phyloP scores from a whole-genome alignment of 2,888 invertebrate genomes.

The Platypus cylindrus region DNA sequence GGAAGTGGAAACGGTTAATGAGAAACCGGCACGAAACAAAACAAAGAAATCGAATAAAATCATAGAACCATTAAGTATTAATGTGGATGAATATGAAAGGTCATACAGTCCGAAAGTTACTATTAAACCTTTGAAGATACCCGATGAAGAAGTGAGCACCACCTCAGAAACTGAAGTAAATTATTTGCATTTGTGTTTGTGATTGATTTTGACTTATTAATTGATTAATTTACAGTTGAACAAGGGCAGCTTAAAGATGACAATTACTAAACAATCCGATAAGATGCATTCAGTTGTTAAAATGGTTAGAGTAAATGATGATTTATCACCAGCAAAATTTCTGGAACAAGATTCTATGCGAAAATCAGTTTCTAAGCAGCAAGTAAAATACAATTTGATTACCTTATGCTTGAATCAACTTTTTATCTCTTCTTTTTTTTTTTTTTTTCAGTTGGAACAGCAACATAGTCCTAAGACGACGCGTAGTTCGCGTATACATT shows the following conservation, averaged over 20 bases:
- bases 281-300: conserved; percentile 33
- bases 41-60: conserved; percentile 6
- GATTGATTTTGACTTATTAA: neutral
- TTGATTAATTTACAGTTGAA: conserved; percentile 5
- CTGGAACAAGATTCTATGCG: neutral
- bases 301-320: conserved; percentile 28
- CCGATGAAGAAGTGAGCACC: conserved; percentile 23
- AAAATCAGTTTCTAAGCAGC: neutral
- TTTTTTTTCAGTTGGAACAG: conserved; percentile 16
- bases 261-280: conserved; percentile 33
- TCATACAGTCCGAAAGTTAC: conserved; percentile 33
- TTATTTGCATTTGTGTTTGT: neutral
- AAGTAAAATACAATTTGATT: neutral
- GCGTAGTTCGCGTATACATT: conserved; percentile 23
- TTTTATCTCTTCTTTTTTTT: neutral
- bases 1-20: neutral
- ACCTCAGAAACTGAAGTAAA: conserved; percentile 19
- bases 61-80: conserved; percentile 14
- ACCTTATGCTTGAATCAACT: neutral
- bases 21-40: neutral
- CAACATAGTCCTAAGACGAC: conserved; percentile 36
- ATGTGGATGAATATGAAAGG: conserved; percentile 22
- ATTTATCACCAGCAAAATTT: conserved; percentile 6
- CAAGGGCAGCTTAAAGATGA: conserved; percentile 31
- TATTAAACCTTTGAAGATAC: conserved; percentile 32